Conservation (phyloP, 2,113 vertebrate species). For the Caracal caracal region DNA sequence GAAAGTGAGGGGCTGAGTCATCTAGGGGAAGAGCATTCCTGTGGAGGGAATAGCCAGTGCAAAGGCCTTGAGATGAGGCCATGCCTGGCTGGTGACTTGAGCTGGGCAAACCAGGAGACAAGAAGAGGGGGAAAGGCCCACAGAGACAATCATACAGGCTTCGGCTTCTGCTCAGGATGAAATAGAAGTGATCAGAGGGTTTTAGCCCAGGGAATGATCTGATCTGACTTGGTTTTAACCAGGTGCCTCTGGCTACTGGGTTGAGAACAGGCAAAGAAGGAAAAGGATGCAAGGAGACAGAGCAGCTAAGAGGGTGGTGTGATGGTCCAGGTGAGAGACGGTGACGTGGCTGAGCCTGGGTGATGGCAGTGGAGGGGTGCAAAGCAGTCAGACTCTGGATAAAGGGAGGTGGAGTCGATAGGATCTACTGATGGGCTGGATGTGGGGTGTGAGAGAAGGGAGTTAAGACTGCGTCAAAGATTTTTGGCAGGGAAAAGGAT, state of each 20-base stretch:
- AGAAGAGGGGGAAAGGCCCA: not conserved
- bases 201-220: not conserved
- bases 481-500: not conserved
- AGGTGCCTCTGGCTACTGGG: not conserved
- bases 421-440: not conserved
- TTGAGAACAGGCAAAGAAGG: not conserved
- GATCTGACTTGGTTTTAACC: not conserved
- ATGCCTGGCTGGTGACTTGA: not conserved
- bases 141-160: fast-evolving
- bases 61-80: not conserved
- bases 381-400: not conserved
- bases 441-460: not conserved
- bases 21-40: no score
- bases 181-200: not conserved
- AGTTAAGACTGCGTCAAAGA: not conserved
- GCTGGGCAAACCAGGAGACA: not conserved
- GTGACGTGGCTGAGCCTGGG: not conserved
- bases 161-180: not conserved
- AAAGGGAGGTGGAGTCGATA: not conserved
- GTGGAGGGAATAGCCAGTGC: not conserved
- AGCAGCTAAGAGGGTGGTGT: not conserved
- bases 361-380: not conserved
- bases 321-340: not conserved
- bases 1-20: not conserved
- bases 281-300: not conserved